Evolutionary conservation across 2,797 vertebrate species (phyloP).

Genomic region (Ispidina lecontei): DNA sequence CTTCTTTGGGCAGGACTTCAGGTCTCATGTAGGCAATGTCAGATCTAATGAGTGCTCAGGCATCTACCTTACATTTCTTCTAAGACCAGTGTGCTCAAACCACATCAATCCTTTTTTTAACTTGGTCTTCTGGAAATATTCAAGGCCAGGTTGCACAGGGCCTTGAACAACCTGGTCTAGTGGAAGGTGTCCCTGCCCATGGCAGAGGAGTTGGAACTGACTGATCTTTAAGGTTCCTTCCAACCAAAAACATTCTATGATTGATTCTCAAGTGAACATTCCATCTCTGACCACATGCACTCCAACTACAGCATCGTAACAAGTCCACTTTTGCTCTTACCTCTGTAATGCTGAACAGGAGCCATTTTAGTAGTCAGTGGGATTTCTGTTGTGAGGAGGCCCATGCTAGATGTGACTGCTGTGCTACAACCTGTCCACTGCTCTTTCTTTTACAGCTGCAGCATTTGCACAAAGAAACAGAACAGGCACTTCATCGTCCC

Average conservation of each 20-base stretch:
- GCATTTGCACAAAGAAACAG: constrained; percentile 96
- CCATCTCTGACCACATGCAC: background rate
- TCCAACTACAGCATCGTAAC: background rate
- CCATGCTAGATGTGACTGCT: background rate
- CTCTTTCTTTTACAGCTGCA: constrained; percentile 84
- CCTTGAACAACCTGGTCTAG: too few relatives aligned
- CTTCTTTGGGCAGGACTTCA: background rate
- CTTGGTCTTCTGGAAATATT: background rate
- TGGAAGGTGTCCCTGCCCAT: too few relatives aligned
- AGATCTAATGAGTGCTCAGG: background rate
- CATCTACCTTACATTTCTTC: background rate
- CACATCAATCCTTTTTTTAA: background rate
- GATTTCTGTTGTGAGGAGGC: background rate
- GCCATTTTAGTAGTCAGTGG: background rate
- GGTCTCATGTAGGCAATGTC: background rate
- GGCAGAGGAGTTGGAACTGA: too few relatives aligned
- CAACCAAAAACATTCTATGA: too few relatives aligned
- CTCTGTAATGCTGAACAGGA: background rate
- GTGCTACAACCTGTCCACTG: background rate
- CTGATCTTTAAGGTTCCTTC: too few relatives aligned
- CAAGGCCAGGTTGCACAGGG: too few relatives aligned
- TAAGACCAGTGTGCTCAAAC: background rate
- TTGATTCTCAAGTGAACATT: background rate
- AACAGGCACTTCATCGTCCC: constrained; percentile 95
- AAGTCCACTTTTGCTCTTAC: background rate